Percentiles rank a stretch among this genome's conserved stretches.
phyloP scores from a whole-genome alignment of 2,113 vertebrate species.

The Gopherus evgoodei region DNA sequence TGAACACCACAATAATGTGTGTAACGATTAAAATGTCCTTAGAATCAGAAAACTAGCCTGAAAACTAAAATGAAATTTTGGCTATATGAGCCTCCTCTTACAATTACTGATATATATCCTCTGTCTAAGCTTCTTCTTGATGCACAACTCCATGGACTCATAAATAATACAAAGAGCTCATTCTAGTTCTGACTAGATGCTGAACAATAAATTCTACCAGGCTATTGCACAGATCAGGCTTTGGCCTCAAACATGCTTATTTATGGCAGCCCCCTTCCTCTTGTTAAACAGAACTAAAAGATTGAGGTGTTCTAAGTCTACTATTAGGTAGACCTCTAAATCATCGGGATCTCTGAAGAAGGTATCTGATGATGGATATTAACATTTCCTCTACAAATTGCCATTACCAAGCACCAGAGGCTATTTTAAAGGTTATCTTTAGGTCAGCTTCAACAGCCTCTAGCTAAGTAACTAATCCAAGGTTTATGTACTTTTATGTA shows the following conservation, averaged over 20 bases:
- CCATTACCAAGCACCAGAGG: neutral
- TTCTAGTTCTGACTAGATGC: constrained; percentile 9
- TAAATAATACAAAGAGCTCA: constrained; percentile 29
- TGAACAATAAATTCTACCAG: constrained; percentile 16
- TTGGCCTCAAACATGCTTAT: constrained; percentile 41
- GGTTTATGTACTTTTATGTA: neutral
- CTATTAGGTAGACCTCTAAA: constrained; percentile 49
- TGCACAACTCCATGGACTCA: neutral
- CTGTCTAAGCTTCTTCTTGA: neutral
- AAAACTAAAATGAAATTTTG: neutral
- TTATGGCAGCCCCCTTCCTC: constrained; percentile 17
- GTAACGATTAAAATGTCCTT: neutral
- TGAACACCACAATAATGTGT: neutral
- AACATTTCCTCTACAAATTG: constrained; percentile 55
- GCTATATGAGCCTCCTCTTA: neutral
- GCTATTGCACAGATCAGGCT: neutral
- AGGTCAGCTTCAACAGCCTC: constrained; percentile 28
- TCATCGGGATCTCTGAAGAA: constrained; percentile 21
- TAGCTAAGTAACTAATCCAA: neutral
- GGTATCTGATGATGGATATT: constrained; percentile 20
- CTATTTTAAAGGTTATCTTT: constrained; percentile 44
- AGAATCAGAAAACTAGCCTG: constrained; percentile 10
- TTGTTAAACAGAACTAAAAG: constrained; percentile 31
- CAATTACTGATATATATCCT: neutral
- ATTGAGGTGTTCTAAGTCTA: constrained; percentile 29